phyloP scores from a whole-genome alignment of 2,888 invertebrate species.

The Aphidius colemani region DNA sequence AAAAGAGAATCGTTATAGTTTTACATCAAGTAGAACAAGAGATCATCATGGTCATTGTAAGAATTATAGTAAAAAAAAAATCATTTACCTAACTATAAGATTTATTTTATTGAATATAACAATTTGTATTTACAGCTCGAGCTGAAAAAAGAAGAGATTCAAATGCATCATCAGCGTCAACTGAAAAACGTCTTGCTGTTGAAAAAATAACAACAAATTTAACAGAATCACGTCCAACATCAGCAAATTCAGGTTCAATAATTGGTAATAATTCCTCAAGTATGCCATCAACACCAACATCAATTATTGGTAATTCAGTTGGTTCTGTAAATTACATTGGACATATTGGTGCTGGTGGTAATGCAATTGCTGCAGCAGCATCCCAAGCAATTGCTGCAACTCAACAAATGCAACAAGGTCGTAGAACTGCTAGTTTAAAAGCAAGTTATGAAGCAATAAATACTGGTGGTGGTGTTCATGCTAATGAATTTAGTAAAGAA shows the following conservation, averaged over 20 bases:
- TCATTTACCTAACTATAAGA: neutral
- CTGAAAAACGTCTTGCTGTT: conserved; percentile 62
- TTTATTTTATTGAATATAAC: conserved; percentile 25
- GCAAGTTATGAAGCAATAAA: conserved; percentile 92
- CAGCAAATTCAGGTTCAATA: conserved; percentile 55
- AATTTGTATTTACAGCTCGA: conserved; percentile 59
- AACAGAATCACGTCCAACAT: conserved; percentile 55
- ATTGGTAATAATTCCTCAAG: conserved; percentile 42
- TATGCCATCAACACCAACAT: conserved; percentile 50
- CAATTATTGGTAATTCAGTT: conserved; percentile 54
- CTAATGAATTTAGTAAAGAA: conserved; percentile 73
- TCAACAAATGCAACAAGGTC: conserved; percentile 92
- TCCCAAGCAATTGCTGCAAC: conserved; percentile 96
- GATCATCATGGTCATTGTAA: conserved; percentile 58
- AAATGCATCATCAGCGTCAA: conserved; percentile 62
- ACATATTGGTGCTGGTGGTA: conserved; percentile 83
- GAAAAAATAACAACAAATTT: conserved; percentile 54
- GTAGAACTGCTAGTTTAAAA: conserved; percentile 90
- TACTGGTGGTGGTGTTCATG: conserved; percentile 67
- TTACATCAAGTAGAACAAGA: conserved; percentile 55
- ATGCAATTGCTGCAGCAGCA: conserved; percentile 91
- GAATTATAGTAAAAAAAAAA: conserved; percentile 29
- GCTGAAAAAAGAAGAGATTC: conserved; percentile 79
- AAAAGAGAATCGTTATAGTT: conserved; percentile 78
- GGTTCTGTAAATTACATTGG: conserved; percentile 71